Base-by-base conservation (phyloP, 2,113 vertebrate species). In the Mystacornis crossleyi region DNA sequence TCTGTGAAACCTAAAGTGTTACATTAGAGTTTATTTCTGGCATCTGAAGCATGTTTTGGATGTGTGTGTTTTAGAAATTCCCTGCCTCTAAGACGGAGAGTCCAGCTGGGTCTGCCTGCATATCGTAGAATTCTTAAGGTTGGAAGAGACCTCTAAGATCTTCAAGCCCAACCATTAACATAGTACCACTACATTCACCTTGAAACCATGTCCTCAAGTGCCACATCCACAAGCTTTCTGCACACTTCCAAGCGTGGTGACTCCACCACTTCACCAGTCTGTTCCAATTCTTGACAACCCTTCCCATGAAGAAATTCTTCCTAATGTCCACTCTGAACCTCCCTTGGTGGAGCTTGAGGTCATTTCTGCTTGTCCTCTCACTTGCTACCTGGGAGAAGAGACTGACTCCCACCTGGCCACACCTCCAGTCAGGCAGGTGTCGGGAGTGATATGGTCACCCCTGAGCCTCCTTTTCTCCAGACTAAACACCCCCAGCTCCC, bases 341-440 rank as follows among this genome's bases (percentile, higher is more conserved):
- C 5, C 6, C 16, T 21, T 34, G 19, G 17, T 2, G 3, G 19
- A 47, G 4, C 28, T 15, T 53, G 38, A 75, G 13, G 19, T 11
- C 5, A 54, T 18, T 31, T 75, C 2, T 8, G 28, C 29, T 81
- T 6, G 3, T n/a, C 4, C 11, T 53, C 9, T 28, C 14, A 6
- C 14, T 53, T 4, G 9, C 4, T 38, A 23, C 15, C 16, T 10
- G 2, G 9, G 5, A 53, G 29, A 40, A 40, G 12, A 67, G 2
- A 2, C 8, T 0, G 2, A 25, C 2, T 8, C 14, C 3, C 2
- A 2, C 34, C 34, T 36, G 25, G 10, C 5, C 0, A 28, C 5
- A 23, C 0, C 31, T 80, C 42, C 20, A 42, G 21, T 3, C 26
- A 29, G 23, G 28, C 5, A 40, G 9, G 0, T 20, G 7, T 28